phyloP scores from a whole-genome alignment of 2,113 vertebrate species.

The Ctenodactylus gundi region DNA sequence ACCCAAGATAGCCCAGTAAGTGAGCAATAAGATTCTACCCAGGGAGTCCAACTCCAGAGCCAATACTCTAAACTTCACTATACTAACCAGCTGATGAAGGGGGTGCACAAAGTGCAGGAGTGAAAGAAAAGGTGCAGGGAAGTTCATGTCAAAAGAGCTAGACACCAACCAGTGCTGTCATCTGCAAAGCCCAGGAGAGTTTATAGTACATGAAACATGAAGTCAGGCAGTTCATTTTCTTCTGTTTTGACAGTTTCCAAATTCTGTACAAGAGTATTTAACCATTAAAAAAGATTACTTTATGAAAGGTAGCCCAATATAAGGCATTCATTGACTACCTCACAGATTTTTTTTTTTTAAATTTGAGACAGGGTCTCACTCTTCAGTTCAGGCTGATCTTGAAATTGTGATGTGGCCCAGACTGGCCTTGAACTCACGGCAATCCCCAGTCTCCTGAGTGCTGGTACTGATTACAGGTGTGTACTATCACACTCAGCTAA shows the following conservation, averaged over 20 bases:
- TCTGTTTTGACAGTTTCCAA: background rate
- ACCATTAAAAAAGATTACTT: background rate
- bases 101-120: background rate
- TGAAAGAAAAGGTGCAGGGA: too few relatives aligned
- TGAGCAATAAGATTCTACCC: too few relatives aligned
- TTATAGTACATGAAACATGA: background rate
- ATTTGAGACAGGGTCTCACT: background rate
- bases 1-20: background rate
- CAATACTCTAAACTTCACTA: too few relatives aligned
- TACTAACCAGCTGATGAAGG: background rate
- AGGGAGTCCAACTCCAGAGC: background rate
- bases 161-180: background rate
- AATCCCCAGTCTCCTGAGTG: background rate
- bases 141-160: background rate
- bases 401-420: background rate
- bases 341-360: background rate
- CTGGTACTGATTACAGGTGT: background rate
- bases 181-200: background rate
- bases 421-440: background rate
- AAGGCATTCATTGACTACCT: background rate
- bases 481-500: too few relatives aligned
- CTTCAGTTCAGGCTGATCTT: background rate
- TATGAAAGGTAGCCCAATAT: background rate
- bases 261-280: background rate
- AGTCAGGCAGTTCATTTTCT: background rate